Evolutionary conservation across 2,113 vertebrate genomes (phyloP), one percentile per base, ranked within the genome.

Genomic region (Mobula birostris): DNA sequence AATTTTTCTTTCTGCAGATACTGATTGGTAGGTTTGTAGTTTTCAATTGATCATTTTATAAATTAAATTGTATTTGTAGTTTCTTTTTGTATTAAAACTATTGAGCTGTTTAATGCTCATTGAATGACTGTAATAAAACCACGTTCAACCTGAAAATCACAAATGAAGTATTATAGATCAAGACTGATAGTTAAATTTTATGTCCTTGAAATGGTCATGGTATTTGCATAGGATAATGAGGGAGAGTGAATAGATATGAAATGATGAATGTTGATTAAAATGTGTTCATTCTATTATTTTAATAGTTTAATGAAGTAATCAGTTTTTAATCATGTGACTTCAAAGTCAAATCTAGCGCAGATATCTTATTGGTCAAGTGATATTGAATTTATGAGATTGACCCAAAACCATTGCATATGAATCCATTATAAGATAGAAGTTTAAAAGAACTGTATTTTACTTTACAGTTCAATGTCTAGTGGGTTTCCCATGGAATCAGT

Each of bases 131-230:
- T 88, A n/a, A 88, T 66, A 63, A n/a, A 29, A 58, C 12, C 11
- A 63, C 12, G 61, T 87, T 87, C 83, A 87, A 87, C 56, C 27
- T 87, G 8, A 87, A 58, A 87, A 87, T 29, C 2, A 27, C 83
- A 63, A n/a, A 87, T 87, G 56, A 87, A 12, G 5, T 87, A 17
- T 88, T 61, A 32, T n/a, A 66, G 85, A 17, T 88, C 58, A 88
- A 7, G 12, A 32, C 61, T 66, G 58, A 90, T 68, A n/a, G 29
- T 32, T 88, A 88, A 88, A 88, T 5, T 88, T 88, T 12, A 58
- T 87, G 83, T 87, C 83, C 83, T 87, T 87, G 83, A 87, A 87
- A 87, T 87, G 83, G 58, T 29, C 61, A 32, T 66, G 27, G 27
- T 63, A 15, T 88, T 88, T 88, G 85, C 29, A 17, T 63, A 63